These are phyloP conservation scores for Distichodus sexfasciatus DNA, from an alignment of 2,797 vertebrate species.

Conservation along the genomic window DNA sequence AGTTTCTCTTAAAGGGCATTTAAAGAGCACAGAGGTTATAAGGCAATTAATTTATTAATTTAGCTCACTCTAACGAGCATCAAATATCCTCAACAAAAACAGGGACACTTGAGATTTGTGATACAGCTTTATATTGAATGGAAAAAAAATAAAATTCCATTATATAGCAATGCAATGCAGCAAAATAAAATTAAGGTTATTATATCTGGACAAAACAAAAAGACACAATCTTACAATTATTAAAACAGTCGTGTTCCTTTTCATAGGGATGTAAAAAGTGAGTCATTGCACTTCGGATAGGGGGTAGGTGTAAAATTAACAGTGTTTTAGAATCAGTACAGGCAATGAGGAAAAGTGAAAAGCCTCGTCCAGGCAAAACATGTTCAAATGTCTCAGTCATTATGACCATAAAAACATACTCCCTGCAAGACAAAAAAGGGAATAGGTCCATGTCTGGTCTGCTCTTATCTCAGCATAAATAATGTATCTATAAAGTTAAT, in stretches of 20 bases:
- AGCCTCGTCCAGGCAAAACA: constrained; percentile 7
- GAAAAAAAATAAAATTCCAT: constrained; percentile 57
- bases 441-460: constrained; percentile 61
- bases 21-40: constrained; percentile 11
- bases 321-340: constrained; percentile 43
- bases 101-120: constrained; percentile 12
- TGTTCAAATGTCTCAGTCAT: constrained; percentile 25
- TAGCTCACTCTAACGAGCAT: constrained; percentile 58
- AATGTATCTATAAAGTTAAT: constrained; percentile 76
- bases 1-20: too few relatives aligned
- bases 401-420: constrained; percentile 41
- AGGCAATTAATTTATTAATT: constrained; percentile 58
- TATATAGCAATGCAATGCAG: constrained; percentile 63
- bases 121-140: constrained; percentile 46
- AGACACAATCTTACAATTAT: constrained; percentile 55
- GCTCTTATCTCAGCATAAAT: constrained; percentile 80
- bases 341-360: constrained; percentile 38
- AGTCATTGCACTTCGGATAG: constrained; percentile 71
- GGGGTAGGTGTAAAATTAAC: constrained; percentile 46
- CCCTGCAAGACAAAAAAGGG: constrained; percentile 32
- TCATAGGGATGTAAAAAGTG: constrained; percentile 43
- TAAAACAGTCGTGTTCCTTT: constrained; percentile 49
- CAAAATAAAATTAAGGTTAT: constrained; percentile 64
- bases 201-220: constrained; percentile 54
- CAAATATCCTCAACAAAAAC: constrained; percentile 29